These are phyloP conservation scores for Nomada ruficornis DNA, from an alignment of 2,888 invertebrate species.

Conservation along the genomic window DNA sequence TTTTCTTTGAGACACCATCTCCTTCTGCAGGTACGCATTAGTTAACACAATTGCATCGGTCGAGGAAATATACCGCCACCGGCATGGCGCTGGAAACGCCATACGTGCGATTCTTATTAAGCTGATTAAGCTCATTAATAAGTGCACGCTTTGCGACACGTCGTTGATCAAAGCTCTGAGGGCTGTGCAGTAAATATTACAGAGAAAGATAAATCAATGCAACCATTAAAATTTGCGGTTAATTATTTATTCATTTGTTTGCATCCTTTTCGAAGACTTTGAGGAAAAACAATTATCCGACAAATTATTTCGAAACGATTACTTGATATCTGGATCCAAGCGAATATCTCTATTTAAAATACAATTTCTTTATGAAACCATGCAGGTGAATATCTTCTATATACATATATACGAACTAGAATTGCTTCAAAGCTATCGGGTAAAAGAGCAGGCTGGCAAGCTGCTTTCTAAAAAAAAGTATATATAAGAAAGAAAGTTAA, in stretches of 20 bases:
- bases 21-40: background rate
- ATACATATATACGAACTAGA: background rate
- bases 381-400: no score
- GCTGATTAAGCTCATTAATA: constrained; percentile 31
- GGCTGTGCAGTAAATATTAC: background rate
- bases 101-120: constrained; percentile 32
- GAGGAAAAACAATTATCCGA: no score
- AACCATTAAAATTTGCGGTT: background rate
- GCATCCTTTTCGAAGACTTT: no score
- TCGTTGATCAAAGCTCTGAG: constrained; percentile 23
- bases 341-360: no score
- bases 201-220: constrained; percentile 16
- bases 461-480: no score
- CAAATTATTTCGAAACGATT: no score
- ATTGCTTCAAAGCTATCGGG: background rate
- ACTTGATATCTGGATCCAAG: no score
- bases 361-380: no score
- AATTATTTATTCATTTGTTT: no score
- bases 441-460: background rate
- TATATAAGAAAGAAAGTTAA: background rate
- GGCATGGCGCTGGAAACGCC: background rate
- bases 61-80: background rate
- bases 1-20: constrained; percentile 1
- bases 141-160: constrained; percentile 19
- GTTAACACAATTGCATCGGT: constrained; percentile 27